phyloP scores from a whole-genome alignment of 2,113 vertebrate species.

The Rhinolophus ferrumequinum region DNA sequence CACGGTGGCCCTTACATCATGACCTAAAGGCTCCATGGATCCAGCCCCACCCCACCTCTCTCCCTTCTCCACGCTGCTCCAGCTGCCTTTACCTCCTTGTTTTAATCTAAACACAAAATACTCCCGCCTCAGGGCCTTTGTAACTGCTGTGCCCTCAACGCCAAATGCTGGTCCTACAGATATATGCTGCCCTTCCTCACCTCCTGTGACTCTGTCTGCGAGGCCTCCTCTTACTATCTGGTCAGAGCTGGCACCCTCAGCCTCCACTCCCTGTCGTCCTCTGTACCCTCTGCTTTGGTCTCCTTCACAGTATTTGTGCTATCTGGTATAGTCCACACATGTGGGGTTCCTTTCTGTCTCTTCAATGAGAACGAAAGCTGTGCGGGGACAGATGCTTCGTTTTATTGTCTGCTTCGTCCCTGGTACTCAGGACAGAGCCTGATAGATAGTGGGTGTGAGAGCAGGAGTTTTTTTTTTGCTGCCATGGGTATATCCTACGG shows the following conservation, averaged over 20 bases:
- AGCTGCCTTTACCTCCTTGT: not conserved
- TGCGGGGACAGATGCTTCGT: not conserved
- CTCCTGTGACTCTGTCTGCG: not conserved
- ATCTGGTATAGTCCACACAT: not conserved
- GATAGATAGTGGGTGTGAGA: accelerated
- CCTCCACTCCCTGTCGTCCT: not conserved
- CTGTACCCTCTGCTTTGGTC: not conserved
- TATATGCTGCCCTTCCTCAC: accelerated
- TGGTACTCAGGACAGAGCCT: not conserved
- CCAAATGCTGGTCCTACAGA: too few relatives aligned
- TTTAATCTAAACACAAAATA: not conserved
- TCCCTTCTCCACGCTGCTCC: not conserved
- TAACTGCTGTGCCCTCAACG: not conserved
- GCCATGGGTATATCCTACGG: too few relatives aligned
- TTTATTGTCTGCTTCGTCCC: not conserved
- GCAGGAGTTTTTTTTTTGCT: not conserved
- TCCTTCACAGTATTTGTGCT: not conserved
- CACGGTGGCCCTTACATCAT: not conserved
- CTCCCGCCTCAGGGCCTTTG: not conserved
- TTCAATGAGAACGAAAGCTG: not conserved
- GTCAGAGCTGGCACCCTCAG: not conserved
- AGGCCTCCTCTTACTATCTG: not conserved
- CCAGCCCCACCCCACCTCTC: not conserved
- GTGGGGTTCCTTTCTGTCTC: not conserved
- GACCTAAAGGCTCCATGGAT: not conserved